Conservation (phyloP, 2,888 invertebrate genomes). For the Tupiocoris notatus region DNA sequence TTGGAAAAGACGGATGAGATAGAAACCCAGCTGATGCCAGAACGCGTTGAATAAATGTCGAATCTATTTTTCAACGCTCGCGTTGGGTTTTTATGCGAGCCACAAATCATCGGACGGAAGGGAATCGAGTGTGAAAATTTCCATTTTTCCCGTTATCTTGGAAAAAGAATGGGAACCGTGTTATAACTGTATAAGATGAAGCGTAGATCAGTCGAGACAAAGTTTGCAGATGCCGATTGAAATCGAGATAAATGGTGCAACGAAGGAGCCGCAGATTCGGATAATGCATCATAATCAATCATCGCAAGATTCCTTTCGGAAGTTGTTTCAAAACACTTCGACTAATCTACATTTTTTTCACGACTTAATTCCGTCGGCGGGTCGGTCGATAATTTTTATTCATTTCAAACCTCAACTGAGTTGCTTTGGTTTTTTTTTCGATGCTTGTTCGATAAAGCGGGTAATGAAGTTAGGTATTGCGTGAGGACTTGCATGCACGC, state of each 20-base stretch:
- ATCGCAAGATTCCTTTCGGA: too few relatives aligned
- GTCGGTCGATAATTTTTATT: background rate
- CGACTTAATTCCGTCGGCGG: background rate
- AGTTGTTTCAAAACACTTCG: too few relatives aligned
- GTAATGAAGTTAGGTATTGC: slow-evolving; percentile 30
- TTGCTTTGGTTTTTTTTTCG: background rate
- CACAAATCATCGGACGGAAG: background rate
- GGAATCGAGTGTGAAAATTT: background rate
- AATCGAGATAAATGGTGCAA: too few relatives aligned
- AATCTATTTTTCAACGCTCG: background rate
- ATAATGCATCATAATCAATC: too few relatives aligned
- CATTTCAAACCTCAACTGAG: background rate
- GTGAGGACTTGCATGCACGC: slow-evolving; percentile 16
- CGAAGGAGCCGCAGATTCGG: too few relatives aligned
- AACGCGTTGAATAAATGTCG: slow-evolving; percentile 4
- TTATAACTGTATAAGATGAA: background rate
- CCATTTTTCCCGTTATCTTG: background rate
- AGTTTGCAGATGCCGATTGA: too few relatives aligned
- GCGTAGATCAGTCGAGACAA: background rate
- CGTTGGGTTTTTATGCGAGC: background rate
- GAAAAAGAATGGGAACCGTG: background rate
- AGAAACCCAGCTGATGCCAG: background rate
- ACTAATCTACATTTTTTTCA: background rate
- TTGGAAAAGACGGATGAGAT: background rate
- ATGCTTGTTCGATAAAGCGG: slow-evolving; percentile 14